Conservation (phyloP, 53 echinoderm and acorn worm genomes). For the Temnopleurus reevesii region DNA sequence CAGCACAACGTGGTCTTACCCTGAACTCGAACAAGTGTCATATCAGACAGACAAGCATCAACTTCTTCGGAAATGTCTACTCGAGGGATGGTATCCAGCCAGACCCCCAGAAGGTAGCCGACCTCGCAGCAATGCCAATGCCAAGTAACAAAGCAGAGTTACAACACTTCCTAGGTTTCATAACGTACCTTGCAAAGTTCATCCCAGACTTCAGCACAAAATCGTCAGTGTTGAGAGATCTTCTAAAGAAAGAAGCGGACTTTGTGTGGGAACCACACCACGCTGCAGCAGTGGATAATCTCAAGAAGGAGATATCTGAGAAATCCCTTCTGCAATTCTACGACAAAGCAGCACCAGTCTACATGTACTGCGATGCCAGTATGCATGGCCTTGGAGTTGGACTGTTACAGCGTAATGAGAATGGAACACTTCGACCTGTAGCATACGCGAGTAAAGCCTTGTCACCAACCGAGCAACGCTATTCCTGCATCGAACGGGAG, state of each 20-base stretch:
- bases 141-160: slow-evolving; percentile 65
- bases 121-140: slow-evolving; percentile 42
- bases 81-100: slow-evolving; percentile 54
- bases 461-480: slow-evolving; percentile 56
- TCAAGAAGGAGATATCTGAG: slow-evolving; percentile 46
- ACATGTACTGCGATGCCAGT: slow-evolving; percentile 53
- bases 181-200: slow-evolving; percentile 57
- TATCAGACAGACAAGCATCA: slow-evolving; percentile 58
- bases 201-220: slow-evolving; percentile 62
- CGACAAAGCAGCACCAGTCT: slow-evolving; percentile 14
- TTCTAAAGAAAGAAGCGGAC: slow-evolving; percentile 54
- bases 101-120: slow-evolving; percentile 61
- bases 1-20: slow-evolving; percentile 28
- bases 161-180: slow-evolving; percentile 61
- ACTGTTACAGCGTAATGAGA: slow-evolving; percentile 50
- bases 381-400: slow-evolving; percentile 56
- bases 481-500: slow-evolving; percentile 61
- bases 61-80: slow-evolving; percentile 66
- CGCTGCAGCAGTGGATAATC: slow-evolving; percentile 52
- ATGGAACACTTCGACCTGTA: slow-evolving; percentile 39
- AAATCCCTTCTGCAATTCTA: slow-evolving; percentile 46
- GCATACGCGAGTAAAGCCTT: slow-evolving; percentile 68
- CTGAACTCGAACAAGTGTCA: slow-evolving; percentile 71
- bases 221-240: slow-evolving; percentile 53
- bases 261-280: slow-evolving; percentile 64